Evolutionary conservation across 2,888 invertebrate genomes (phyloP), one percentile per base, ranked within the genome.

Genomic region (Mongoloraphidia duomilia): DNA sequence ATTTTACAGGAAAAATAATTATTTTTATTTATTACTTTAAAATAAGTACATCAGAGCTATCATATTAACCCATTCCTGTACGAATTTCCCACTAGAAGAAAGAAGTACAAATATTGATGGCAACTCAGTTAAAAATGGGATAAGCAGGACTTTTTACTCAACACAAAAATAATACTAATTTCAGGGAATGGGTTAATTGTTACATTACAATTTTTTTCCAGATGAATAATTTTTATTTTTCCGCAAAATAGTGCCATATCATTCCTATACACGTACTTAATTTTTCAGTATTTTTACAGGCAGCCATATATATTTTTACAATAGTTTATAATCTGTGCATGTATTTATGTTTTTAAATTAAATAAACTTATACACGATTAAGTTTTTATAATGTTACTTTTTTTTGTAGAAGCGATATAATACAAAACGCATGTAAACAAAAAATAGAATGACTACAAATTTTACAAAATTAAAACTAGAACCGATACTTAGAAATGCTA

Each of bases 401-500:
- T 39, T 14, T 39, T 39, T 14, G 14, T 26, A 26, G 26, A 26
- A 26, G 26, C 26, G 26, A 26, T 26, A 26, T n/a, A 46, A n/a
- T 12, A 17, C 8, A 35, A 46, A 46, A 12, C 14, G 6, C 11
- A 13, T 47, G 43, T 51, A 49, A 38, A 13, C 34, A 37, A 41
- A 49, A 36, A 49, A 36, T 42, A 49, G 42, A 38, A 35, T 48
- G 10, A 14, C 12, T 11, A 26, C 39, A 46, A 13, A 49, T 44
- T 52, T 46, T 53, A 53, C 49, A 53, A 34, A 49, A 49, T 46
- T 43, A 52, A 26, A 46, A 13, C 41, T 39, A 47, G 47, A 49
- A 37, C 33, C 43, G 38, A 43, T 35, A 40, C 58, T 58, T 61
- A 73, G 72, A 76, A 74, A 76, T 73, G 66, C 72, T 72, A 39